Evolutionary conservation across 2,888 invertebrate species (phyloP).

Genomic region (Julus scandinavius): DNA sequence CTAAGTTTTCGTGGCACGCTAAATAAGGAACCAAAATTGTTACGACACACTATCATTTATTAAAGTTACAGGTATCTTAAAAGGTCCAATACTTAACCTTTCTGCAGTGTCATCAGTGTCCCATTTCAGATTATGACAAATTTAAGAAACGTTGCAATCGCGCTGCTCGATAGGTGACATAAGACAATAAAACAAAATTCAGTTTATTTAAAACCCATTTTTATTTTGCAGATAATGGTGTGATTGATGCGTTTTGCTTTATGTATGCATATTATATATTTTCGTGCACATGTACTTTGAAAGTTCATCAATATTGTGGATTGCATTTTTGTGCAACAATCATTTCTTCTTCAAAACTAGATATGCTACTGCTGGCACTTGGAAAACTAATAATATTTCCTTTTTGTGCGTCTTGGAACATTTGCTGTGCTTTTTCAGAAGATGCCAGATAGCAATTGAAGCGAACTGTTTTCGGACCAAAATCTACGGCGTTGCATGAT

Average conservation of each 20-base stretch:
- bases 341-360: constrained; percentile 52
- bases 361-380: not conserved
- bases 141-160: not conserved
- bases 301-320: constrained; percentile 42
- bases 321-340: constrained; percentile 45
- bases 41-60: too few species aligned
- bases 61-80: too few species aligned
- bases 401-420: constrained; percentile 27
- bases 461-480: not conserved
- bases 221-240: not conserved
- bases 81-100: too few species aligned
- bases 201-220: not conserved
- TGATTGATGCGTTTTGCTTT: not conserved
- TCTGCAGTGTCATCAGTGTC: too few species aligned
- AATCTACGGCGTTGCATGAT: constrained; percentile 22
- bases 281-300: not conserved
- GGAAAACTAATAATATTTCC: not conserved
- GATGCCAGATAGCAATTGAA: constrained; percentile 53
- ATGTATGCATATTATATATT: not conserved
- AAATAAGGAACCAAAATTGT: too few species aligned
- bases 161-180: not conserved
- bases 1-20: too few species aligned
- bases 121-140: not conserved
- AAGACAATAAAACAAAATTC: not conserved
- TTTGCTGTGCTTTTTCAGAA: not conserved